Base-by-base conservation (phyloP, 2,797 vertebrate genomes). In the Mus caroli region DNA sequence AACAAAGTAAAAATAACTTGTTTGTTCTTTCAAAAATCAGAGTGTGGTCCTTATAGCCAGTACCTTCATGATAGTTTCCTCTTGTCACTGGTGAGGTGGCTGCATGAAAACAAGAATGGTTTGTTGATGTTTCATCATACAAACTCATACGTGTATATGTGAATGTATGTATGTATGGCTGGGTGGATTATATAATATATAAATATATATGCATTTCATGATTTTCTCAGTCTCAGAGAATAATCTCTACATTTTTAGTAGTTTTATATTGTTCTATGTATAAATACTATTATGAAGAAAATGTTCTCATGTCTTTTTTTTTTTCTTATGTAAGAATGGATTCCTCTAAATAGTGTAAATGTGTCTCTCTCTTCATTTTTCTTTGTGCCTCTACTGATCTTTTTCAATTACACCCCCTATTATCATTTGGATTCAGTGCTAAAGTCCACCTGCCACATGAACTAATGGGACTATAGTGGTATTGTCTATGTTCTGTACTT, bases 1-100 rank as follows among this genome's bases (percentile, higher is more conserved):
- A 69, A 95, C 13, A 88, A 97, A 97, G 96, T 96, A 80, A 96
- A 95, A 96, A 95, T 20, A 80, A 20, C 64, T 87, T 94, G 92
- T 98, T 96, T 88, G 92, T 91, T 67, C 11, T 22, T 60, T 95
- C 22, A 54, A 94, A 97, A 95, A 60, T 87, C 87, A 96, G 94
- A 87, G 77, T 58, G 4, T 91, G 83, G 92, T 14, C 0, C 0
- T 96, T 97, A 88, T 8, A 95, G 69, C 69, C 24, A 20, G 31
- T 34, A 52, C 90, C 50, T 43, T 56, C 43, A 31, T 84, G 76
- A 50, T 90, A 96, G 91, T 88, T 95, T 97, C 24, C 62, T 80
- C 34, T 85, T 52, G 56, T 90, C 97, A 96, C 89, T 94, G 12
- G 62, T 95, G 92, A 88, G 76, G 96, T 89, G 79, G 60, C n/a